These are phyloP conservation scores for Hypsopygia costalis DNA, from an alignment of 2,888 invertebrate genomes.

Conservation along the genomic window DNA sequence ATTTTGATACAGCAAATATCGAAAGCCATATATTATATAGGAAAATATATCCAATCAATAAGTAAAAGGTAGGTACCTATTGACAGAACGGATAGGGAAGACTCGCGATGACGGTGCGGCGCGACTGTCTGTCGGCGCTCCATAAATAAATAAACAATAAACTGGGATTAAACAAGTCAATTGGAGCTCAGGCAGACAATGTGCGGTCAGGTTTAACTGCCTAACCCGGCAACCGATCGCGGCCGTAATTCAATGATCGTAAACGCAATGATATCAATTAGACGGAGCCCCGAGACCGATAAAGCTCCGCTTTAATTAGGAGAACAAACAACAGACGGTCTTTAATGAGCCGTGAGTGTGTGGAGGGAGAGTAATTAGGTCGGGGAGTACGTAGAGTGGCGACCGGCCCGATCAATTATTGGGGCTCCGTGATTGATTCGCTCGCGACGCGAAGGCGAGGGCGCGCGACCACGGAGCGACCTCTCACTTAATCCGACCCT, in stretches of 20 bases:
- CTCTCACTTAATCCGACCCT: conserved; percentile 35
- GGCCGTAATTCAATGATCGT: conserved; percentile 77
- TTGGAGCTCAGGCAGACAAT: conserved; percentile 66
- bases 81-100: background rate
- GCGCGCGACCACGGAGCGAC: conserved; percentile 25
- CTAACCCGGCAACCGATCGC: conserved; percentile 65
- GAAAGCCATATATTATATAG: no score
- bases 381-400: conserved; percentile 42
- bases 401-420: conserved; percentile 65
- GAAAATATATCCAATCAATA: background rate
- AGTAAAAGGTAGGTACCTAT: background rate
- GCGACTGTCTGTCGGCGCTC: conserved; percentile 17
- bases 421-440: conserved; percentile 69
- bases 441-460: conserved; percentile 30
- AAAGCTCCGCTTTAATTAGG: conserved; percentile 79
- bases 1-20: no score
- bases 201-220: conserved; percentile 75
- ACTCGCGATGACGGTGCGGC: background rate
- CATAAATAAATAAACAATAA: conserved; percentile 76
- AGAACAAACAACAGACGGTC: conserved; percentile 78
- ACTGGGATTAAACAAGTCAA: conserved; percentile 73
- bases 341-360: conserved; percentile 76
- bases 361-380: conserved; percentile 73
- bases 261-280: conserved; percentile 80
- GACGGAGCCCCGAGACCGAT: conserved; percentile 68